Conservation (phyloP, 2,888 invertebrate genomes). For the Drosophila ustulata region DNA sequence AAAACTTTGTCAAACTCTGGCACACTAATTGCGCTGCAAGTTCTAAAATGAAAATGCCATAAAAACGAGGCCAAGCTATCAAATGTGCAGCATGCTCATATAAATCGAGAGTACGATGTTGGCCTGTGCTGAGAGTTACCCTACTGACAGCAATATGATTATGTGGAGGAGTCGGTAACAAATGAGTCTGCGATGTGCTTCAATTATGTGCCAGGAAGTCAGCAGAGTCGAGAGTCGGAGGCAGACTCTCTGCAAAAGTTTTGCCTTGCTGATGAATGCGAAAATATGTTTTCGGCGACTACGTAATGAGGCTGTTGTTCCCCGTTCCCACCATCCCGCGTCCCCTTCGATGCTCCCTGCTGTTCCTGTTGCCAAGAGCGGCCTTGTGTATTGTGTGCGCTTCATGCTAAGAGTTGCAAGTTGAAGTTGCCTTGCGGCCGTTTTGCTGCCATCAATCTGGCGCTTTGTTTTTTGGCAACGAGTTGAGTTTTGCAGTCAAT, state of each 20-base stretch:
- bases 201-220: slow-evolving; percentile 67
- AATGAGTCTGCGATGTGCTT: slow-evolving; percentile 78
- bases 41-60: slow-evolving; percentile 49
- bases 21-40: slow-evolving; percentile 67
- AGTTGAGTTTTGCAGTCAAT: slow-evolving; percentile 61
- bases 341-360: not conserved
- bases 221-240: slow-evolving; percentile 15
- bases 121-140: not conserved
- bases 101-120: not conserved
- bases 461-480: slow-evolving; percentile 48
- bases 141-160: slow-evolving; percentile 57
- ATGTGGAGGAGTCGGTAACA: slow-evolving; percentile 60
- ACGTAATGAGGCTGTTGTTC: slow-evolving; percentile 64
- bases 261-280: slow-evolving; percentile 73
- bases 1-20: slow-evolving; percentile 51
- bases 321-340: not conserved
- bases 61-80: slow-evolving; percentile 62
- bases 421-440: slow-evolving; percentile 38
- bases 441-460: slow-evolving; percentile 63
- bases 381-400: not conserved
- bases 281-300: slow-evolving; percentile 75
- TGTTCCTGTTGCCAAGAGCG: not conserved
- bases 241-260: slow-evolving; percentile 47
- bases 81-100: slow-evolving; percentile 38
- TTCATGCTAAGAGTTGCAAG: slow-evolving; percentile 29